Base-by-base conservation (phyloP, 1,140 invertebrate genomes). In the Sipha flava region DNA sequence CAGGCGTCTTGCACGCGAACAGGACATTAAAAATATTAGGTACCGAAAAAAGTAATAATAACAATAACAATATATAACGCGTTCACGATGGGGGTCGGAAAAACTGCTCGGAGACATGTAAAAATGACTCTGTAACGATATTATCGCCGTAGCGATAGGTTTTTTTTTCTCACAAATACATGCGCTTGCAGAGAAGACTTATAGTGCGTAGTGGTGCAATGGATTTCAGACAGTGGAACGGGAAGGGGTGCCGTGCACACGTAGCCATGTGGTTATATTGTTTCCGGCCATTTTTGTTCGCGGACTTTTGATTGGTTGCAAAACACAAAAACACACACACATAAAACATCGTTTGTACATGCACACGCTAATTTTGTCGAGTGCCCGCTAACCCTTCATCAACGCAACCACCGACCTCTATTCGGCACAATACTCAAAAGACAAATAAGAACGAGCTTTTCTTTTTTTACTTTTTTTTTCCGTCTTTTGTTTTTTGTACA, bases 1-100 rank as follows among this genome's bases (percentile, higher is more conserved):
- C 52, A 59, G 73, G 52, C 73, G 73, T 77, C 52, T 59, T 34
- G 12, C 73, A 77, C 73, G 73, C 73, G 73, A 77, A 77, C 14
- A 12, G 31, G 16, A 52, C 73, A 59, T 77, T 57, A 77, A 77
- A 59, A 37, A 77, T 77, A 57, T 77, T 59, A 75, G 40, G 66
- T 45, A 47, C 66, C 43, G 34, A 23, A 21, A 26, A 49, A 72
- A 49, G 49, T 14, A 72, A 72, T 18, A 29, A 72, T 49, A 73
- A 73, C 29, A 21, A 57, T 23, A 57, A 57, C n/a, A 23, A 57
- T 18, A 12, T n/a, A 29, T 3, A 59, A 18, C 14, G 54, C 34
- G 37, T 29, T 31, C 10, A 18, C 31, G 23, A 18, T 18, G 70
- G 12, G 29, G 47, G 45, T 52, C 14, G 68, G 26, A 72, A 72